Evolutionary conservation across 2,797 vertebrate species (phyloP), one percentile per base, ranked within the genome.

Genomic region (Neosalanx taihuensis): DNA sequence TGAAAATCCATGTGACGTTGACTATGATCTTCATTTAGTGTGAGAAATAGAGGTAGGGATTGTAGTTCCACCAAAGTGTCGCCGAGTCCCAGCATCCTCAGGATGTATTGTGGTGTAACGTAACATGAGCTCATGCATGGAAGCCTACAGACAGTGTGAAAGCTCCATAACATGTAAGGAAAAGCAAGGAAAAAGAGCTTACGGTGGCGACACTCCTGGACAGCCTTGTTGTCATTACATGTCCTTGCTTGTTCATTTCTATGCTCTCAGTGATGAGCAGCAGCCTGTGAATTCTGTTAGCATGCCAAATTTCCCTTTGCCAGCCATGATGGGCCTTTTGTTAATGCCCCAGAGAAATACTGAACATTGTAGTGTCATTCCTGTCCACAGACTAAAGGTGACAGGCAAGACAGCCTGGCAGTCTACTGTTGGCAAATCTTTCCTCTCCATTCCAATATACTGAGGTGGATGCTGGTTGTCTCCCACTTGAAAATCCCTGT

Each of bases 271-370:
- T 20, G 17, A 71, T 70, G 73, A 46, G 72, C 65, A 62, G 72
- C 76, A 75, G 58, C 64, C 80, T 75, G 77, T 82, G 76, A 85
- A 80, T 82, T 85, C 84, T 72, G 72, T 77, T 53, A 79, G 59
- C 26, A 76, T 62, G 73, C 85, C 82, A 80, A 73, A 69, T 3
- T 31, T 65, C 72, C 74, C 80, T 15, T 30, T 57, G 77, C 73
- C 56, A 80, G 70, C 20, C 69, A 72, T 29, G 67, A 77, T 49
- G 76, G 61, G 74, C 76, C 20, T 37, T 82, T 73, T 63, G 77
- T 79, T 71, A 85, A 67, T 35, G 53, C 67, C 12, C 64, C 62
- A 33, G 69, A 69, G 80, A 82, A 78, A 73, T 56, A 80, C 69
- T 10, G 53, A 62, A 41, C 26, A 29, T 49, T 58, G 56, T 68